These are phyloP conservation scores for Scleropages formosus DNA, from an alignment of 2,797 vertebrate species.

Conservation along the genomic window DNA sequence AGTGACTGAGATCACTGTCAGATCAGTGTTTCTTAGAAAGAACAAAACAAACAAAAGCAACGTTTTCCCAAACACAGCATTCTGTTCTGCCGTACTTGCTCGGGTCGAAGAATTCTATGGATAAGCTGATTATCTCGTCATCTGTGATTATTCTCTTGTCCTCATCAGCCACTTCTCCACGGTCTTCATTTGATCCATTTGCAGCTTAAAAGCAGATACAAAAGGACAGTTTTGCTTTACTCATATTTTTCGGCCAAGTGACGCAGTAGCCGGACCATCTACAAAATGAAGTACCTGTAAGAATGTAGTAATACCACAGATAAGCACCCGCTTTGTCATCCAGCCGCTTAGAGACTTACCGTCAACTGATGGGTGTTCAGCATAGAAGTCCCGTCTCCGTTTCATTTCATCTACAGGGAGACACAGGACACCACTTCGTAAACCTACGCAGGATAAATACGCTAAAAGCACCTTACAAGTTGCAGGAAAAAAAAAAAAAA, in stretches of 20 bases:
- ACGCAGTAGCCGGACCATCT: background rate
- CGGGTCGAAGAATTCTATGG: conserved; percentile 98
- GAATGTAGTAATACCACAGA: conserved; percentile 6
- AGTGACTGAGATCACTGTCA: background rate
- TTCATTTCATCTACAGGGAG: conserved; percentile 92
- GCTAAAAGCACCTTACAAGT: background rate
- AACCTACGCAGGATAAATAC: background rate
- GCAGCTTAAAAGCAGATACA: conserved; percentile 60
- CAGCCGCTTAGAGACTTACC: conserved; percentile 60
- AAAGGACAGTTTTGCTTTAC: background rate
- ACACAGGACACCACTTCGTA: conserved; percentile 19
- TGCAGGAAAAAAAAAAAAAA: too few relatives aligned
- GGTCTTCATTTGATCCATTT: conserved; percentile 88
- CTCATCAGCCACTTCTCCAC: conserved; percentile 93
- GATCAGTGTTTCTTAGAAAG: too few relatives aligned
- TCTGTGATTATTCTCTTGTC: conserved; percentile 98
- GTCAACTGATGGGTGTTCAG: conserved; percentile 86
- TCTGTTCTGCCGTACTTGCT: conserved; percentile 76
- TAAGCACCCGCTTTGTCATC: background rate
- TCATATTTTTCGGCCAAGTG: too few relatives aligned
- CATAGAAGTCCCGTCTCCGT: conserved; percentile 96
- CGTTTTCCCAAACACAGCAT: background rate
- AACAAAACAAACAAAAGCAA: background rate
- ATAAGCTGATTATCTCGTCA: conserved; percentile 98
- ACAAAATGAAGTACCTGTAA: background rate